Percentiles rank a stretch among this genome's conserved stretches.
phyloP scores from a whole-genome alignment of 1,140 invertebrate genomes.

The Drosophila truncata region DNA sequence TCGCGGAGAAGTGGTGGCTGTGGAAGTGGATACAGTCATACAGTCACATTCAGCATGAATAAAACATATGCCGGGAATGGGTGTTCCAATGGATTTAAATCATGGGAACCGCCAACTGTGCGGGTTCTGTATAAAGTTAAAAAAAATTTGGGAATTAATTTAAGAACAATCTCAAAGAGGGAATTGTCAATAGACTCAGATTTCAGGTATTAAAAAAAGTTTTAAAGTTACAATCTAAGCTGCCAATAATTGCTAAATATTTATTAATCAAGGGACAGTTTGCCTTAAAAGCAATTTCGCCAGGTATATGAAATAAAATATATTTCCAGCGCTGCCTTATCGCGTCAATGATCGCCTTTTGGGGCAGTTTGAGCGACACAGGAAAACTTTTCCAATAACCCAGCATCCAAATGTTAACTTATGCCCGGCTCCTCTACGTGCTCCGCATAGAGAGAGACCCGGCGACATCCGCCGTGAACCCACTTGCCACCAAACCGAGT shows the following conservation, averaged over 20 bases:
- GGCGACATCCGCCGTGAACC: slow-evolving; percentile 28
- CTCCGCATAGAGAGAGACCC: slow-evolving; percentile 55
- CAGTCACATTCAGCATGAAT: slow-evolving; percentile 41
- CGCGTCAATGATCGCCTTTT: slow-evolving; percentile 72
- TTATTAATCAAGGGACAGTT: slow-evolving; percentile 23
- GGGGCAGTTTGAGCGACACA: slow-evolving; percentile 71
- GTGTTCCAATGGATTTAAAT: slow-evolving; percentile 22
- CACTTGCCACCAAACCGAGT: slow-evolving; percentile 5
- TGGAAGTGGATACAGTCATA: neutral
- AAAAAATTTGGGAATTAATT: neutral
- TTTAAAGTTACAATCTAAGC: neutral
- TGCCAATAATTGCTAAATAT: slow-evolving; percentile 5
- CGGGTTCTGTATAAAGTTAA: neutral
- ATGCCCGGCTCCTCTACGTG: slow-evolving; percentile 68
- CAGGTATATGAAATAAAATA: slow-evolving; percentile 44
- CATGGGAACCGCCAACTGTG: slow-evolving; percentile 12
- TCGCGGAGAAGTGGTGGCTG: slow-evolving; percentile 14
- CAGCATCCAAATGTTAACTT: slow-evolving; percentile 80
- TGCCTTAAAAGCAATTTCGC: slow-evolving; percentile 23
- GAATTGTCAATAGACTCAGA: no score
- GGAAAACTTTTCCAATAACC: slow-evolving; percentile 79
- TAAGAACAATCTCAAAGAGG: neutral
- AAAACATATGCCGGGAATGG: slow-evolving; percentile 41
- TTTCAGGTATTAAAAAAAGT: no score
- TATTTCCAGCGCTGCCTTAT: slow-evolving; percentile 61